phyloP scores from a whole-genome alignment of 1,140 invertebrate species.

The Latrodectus geometricus region DNA sequence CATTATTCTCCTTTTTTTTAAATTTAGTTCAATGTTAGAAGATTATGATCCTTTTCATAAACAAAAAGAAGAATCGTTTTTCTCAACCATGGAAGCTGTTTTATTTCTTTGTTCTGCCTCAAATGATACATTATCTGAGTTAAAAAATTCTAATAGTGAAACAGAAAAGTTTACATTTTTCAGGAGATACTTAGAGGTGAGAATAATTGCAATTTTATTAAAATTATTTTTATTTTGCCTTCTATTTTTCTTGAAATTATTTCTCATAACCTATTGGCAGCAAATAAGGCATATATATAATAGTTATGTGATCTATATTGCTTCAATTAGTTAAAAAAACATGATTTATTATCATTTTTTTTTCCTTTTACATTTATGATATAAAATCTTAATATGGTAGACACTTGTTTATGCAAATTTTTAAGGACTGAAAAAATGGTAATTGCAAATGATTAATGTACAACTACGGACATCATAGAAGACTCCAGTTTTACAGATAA shows the following conservation, averaged over 20 bases:
- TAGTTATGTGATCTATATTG: too few species aligned
- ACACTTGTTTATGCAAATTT: too few species aligned
- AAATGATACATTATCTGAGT: not conserved
- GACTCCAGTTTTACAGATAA: too few species aligned
- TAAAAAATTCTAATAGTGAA: conserved; percentile 25
- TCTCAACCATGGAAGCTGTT: conserved; percentile 43
- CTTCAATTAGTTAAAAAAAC: too few species aligned
- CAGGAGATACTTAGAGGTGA: conserved; percentile 65
- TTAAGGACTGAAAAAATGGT: too few species aligned
- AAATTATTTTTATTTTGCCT: not conserved
- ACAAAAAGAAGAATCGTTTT: conserved; percentile 58
- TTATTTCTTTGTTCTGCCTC: conserved; percentile 20
- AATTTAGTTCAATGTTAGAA: conserved; percentile 51
- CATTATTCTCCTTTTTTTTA: conserved; percentile 38
- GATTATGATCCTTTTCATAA: conserved; percentile 60
- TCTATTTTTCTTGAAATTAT: not conserved
- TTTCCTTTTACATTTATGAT: too few species aligned
- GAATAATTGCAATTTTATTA: not conserved
- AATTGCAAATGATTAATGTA: too few species aligned
- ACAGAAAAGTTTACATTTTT: conserved; percentile 50
- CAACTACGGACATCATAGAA: too few species aligned
- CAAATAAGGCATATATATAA: too few species aligned
- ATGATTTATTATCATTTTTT: too few species aligned
- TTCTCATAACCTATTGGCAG: too few species aligned
- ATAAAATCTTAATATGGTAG: too few species aligned